Conservation (phyloP, 2,113 vertebrate species). For the Notothenia coriiceps region DNA sequence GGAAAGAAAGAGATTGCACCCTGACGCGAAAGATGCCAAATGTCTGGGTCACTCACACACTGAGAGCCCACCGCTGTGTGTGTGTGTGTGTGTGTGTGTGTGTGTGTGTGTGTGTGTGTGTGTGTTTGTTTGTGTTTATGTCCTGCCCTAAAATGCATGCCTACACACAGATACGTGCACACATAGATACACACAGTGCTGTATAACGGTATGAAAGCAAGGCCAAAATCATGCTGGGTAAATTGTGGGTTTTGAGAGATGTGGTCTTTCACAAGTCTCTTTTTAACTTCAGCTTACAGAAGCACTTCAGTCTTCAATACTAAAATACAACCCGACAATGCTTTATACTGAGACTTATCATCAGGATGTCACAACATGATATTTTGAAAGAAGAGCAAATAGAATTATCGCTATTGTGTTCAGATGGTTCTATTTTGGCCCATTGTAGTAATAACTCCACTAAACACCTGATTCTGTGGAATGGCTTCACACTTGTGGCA, state of each 20-base stretch:
- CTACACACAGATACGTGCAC: constrained; percentile 4
- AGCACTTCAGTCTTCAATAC: constrained; percentile 2
- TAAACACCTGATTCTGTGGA: not conserved
- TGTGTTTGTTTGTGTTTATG: constrained; percentile 47
- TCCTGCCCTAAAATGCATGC: constrained; percentile 30
- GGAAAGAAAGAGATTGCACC: constrained; percentile 78
- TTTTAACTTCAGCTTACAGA: constrained; percentile 18
- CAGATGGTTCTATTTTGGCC: not conserved
- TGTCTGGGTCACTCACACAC: constrained; percentile 73
- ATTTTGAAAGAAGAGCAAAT: not conserved
- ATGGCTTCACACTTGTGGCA: not conserved
- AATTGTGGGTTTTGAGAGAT: constrained; percentile 40
- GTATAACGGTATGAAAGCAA: constrained; percentile 15
- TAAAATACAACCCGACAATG: not conserved
- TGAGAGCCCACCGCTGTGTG: constrained; percentile 49
- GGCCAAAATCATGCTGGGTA: constrained; percentile 38
- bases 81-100: constrained; percentile 34
- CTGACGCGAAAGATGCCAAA: constrained; percentile 73
- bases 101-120: constrained; percentile 40
- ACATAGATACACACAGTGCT: constrained; percentile 19
- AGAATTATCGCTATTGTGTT: not conserved
- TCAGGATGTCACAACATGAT: not conserved
- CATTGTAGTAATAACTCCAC: not conserved
- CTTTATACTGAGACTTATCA: not conserved
- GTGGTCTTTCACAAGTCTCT: constrained; percentile 29